These are phyloP conservation scores for Tachyglossus aculeatus DNA, from an alignment of 2,797 vertebrate genomes.

Conservation along the genomic window DNA sequence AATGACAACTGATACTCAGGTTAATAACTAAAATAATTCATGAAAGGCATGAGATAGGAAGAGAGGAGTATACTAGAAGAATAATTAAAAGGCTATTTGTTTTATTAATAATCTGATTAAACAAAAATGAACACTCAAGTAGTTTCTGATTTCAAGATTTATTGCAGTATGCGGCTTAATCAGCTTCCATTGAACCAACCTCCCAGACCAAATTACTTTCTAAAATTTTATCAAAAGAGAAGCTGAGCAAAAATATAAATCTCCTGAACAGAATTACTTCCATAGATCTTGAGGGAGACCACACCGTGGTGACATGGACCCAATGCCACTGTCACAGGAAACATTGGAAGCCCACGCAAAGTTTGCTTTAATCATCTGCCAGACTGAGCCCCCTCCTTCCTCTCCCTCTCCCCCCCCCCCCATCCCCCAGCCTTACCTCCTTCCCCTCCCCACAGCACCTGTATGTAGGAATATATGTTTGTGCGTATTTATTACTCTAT, in stretches of 20 bases:
- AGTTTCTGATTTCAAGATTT: constrained; percentile 48
- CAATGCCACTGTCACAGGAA: neutral
- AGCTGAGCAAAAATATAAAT: neutral
- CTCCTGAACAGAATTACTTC: neutral
- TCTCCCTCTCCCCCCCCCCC: no score
- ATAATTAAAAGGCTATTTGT: constrained; percentile 54
- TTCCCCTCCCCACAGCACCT: no score
- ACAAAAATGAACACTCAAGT: constrained; percentile 42
- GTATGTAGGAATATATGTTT: no score
- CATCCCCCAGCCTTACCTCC: no score
- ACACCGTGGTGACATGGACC: neutral
- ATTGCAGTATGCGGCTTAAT: constrained; percentile 40
- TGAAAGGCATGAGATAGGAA: constrained; percentile 36
- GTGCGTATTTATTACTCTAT: no score
- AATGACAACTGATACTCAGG: no score
- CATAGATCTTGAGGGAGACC: neutral
- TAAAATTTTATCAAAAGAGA: constrained; percentile 26
- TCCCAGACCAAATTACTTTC: constrained; percentile 28
- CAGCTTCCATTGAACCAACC: constrained; percentile 35
- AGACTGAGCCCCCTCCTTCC: no score
- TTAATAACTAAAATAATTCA: no score
- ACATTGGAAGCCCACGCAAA: neutral
- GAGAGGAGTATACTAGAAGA: constrained; percentile 14
- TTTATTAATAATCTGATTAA: constrained; percentile 64
- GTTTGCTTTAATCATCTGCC: constrained; percentile 3